Evolutionary conservation across 2,113 vertebrate species (phyloP), one percentile per base, ranked within the genome.

Genomic region (Urocynchramus pylzowi): DNA sequence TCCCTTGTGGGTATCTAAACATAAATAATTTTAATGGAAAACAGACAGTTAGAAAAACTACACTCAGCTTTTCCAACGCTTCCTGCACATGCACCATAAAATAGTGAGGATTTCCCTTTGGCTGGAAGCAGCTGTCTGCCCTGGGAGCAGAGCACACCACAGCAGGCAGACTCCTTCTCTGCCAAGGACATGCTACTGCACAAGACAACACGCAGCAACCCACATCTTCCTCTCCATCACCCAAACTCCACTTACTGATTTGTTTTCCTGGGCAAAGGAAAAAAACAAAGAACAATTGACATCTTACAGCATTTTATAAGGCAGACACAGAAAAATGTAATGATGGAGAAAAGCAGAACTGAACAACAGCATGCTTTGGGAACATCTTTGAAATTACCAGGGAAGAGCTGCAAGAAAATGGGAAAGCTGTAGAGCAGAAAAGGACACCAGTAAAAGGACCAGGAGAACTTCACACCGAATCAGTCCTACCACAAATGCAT

Each of bases 21-120:
- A 93, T 86, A 93, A 87, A 90, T 90, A 84, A 95, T 77, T 85
- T 60, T 61, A 92, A 64, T 50, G 69, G 63, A 61, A 96, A 92
- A 94, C 7, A 30, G 39, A 76, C 39, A 71, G 44, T 63, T 88
- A 80, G 70, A 61, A 92, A 86, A 93, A 92, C 37, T 30, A 44
- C 59, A 86, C 17, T 81, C 10, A 7, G 60, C 69, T 77, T 91
- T 96, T 94, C 54, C 85, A 89, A 69, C 70, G 12, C 74, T 84
- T 93, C 47, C 56, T 0, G 0, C 81, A 86, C 27, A 60, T 0
- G 1, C 52, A n/a, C 22, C 13, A 3, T 56, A 49, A 59, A 87
- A 45, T 0, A 69, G 37, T 0, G 2, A 16, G 61, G 57, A 37
- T 63, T 91, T 87, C 88, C 87, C 95, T 70, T 35, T 53, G 83